A percentile compares a stretch with the other conserved stretches of the same genome.
phyloP scores from a whole-genome alignment of 2,888 invertebrate genomes.

The Rhingia campestris region DNA sequence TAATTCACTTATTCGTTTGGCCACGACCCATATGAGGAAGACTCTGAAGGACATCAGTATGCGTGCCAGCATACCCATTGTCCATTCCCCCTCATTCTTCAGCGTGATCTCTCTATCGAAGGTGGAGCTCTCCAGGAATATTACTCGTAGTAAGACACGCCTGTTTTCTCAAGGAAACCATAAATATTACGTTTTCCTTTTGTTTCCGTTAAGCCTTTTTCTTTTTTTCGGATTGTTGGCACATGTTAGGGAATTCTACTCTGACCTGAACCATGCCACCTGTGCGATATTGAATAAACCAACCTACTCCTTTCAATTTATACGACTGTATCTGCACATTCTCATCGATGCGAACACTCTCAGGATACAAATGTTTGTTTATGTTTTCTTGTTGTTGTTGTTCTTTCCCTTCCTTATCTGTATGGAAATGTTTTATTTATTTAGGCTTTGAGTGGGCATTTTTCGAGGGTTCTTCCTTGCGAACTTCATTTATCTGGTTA shows the following conservation, averaged over 20 bases:
- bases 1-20: conserved; percentile 59
- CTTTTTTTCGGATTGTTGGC: conserved; percentile 49
- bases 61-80: conserved; percentile 47
- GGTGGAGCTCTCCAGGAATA: background rate
- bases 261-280: conserved; percentile 32
- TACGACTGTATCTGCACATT: conserved; percentile 1
- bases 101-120: conserved; percentile 12
- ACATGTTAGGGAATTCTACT: conserved; percentile 27
- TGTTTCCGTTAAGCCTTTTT: conserved; percentile 41
- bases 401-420: conserved; percentile 32
- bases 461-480: conserved; percentile 14
- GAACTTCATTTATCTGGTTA: conserved; percentile 63
- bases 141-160: conserved; percentile 3
- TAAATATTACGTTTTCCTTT: conserved; percentile 65
- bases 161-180: conserved; percentile 37
- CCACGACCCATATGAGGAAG: conserved; percentile 27
- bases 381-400: conserved; percentile 39
- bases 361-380: conserved; percentile 30
- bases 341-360: background rate
- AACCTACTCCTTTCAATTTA: conserved; percentile 43
- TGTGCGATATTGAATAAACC: conserved; percentile 49
- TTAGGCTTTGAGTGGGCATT: conserved; percentile 44
- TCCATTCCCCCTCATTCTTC: conserved; percentile 9
- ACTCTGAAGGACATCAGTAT: conserved; percentile 55
- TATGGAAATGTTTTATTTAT: conserved; percentile 53